Evolutionary conservation across 2,797 vertebrate genomes (phyloP).

Genomic region (Ispidina picta): DNA sequence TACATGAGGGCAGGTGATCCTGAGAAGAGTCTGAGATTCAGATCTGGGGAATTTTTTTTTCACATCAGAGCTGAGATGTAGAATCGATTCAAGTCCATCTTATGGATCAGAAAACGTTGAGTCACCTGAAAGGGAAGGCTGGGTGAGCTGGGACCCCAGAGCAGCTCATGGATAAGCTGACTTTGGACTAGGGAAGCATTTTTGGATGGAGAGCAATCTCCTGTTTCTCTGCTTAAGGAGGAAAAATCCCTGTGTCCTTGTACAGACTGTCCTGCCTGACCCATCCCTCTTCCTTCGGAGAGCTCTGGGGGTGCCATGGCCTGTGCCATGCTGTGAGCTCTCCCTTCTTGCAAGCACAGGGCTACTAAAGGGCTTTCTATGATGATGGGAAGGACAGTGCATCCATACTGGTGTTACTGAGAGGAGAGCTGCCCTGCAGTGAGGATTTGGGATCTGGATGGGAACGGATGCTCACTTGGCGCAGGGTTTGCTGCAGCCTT

Average conservation of each 20-base stretch:
- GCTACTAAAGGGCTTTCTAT: no score
- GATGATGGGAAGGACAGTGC: background rate
- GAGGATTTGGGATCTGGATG: accelerated
- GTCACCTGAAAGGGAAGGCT: background rate
- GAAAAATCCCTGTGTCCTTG: background rate
- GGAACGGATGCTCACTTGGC: background rate
- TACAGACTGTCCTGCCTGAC: background rate
- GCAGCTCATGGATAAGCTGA: background rate
- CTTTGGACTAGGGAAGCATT: background rate
- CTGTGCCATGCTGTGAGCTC: accelerated
- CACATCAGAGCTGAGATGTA: background rate
- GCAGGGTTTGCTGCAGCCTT: background rate
- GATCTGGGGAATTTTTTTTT: background rate
- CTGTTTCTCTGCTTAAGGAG: background rate
- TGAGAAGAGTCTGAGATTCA: background rate
- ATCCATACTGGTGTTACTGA: background rate
- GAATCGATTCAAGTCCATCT: background rate
- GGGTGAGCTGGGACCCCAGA: background rate
- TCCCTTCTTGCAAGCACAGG: background rate
- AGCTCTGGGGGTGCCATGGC: background rate
- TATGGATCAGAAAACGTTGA: background rate
- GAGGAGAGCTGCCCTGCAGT: background rate
- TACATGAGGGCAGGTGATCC: accelerated
- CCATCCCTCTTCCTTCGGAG: background rate
- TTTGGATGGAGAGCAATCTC: background rate